Conservation (phyloP, 2,113 vertebrate genomes). For the Myrmecophaga tridactyla region DNA sequence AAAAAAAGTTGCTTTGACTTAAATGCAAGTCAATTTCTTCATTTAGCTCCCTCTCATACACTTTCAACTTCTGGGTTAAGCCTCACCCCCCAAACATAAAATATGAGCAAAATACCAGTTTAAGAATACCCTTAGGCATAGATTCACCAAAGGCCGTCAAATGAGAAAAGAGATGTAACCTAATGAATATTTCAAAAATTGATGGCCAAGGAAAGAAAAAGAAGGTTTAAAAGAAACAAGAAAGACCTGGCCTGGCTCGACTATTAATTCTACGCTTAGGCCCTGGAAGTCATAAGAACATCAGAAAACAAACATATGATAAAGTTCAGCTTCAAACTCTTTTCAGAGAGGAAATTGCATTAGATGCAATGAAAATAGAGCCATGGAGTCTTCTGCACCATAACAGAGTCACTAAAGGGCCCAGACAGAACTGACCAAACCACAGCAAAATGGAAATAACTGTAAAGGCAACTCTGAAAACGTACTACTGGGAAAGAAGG, state of each 20-base stretch:
- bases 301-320: slow-evolving; percentile 26
- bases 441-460: not conserved
- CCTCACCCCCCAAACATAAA: not conserved
- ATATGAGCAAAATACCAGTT: slow-evolving; percentile 43
- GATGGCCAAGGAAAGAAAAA: not conserved
- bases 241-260: not conserved
- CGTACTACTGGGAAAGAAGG: not conserved
- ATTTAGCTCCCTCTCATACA: not conserved
- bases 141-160: not conserved
- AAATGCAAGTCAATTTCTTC: not conserved
- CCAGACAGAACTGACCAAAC: not conserved
- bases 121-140: not conserved
- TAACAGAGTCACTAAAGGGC: not conserved
- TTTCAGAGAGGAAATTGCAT: slow-evolving; percentile 15
- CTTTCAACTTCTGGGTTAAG: slow-evolving; percentile 9
- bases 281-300: not conserved
- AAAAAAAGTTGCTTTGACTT: not conserved
- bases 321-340: not conserved
- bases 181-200: slow-evolving; percentile 33
- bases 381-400: not conserved
- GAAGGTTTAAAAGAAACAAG: not conserved
- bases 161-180: not conserved
- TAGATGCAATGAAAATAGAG: not conserved
- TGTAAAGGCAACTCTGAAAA: not conserved
- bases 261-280: not conserved